Conservation (phyloP, 2,888 invertebrate species). For the Griposia aprilina region DNA sequence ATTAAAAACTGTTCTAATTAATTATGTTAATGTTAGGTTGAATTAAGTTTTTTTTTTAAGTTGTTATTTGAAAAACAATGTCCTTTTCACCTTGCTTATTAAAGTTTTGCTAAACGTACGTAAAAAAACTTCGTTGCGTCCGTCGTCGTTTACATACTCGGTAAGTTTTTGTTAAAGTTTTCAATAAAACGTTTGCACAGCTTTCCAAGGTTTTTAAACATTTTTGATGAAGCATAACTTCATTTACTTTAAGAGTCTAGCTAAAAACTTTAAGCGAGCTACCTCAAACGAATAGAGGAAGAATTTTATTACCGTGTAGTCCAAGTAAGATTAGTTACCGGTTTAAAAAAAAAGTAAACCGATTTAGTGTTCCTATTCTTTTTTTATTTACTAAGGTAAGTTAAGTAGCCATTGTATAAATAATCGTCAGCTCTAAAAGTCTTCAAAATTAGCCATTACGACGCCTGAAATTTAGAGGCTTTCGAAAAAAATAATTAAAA, state of each 20-base stretch:
- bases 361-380: neutral
- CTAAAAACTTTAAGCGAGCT: neutral
- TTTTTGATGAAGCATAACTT: neutral
- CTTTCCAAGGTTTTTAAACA: neutral
- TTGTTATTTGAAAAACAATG: neutral
- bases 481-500: conserved; percentile 75
- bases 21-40: neutral
- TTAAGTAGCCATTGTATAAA: no score
- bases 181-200: neutral
- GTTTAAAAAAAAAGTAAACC: no score
- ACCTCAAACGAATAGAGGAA: neutral
- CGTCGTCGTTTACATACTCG: neutral
- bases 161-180: neutral
- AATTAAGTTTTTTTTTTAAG: neutral
- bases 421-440: conserved; percentile 41
- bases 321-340: no score
- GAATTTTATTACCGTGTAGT: neutral
- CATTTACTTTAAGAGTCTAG: neutral
- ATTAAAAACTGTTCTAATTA: neutral
- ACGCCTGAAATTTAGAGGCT: conserved; percentile 58
- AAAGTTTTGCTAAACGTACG: neutral
- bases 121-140: neutral
- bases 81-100: neutral
- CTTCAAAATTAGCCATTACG: conserved; percentile 56
- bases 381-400: neutral